Percentiles rank a stretch among this genome's conserved stretches.
Conservation (phyloP, 2,888 invertebrate genomes). For the Eupeodes latifasciatus region DNA sequence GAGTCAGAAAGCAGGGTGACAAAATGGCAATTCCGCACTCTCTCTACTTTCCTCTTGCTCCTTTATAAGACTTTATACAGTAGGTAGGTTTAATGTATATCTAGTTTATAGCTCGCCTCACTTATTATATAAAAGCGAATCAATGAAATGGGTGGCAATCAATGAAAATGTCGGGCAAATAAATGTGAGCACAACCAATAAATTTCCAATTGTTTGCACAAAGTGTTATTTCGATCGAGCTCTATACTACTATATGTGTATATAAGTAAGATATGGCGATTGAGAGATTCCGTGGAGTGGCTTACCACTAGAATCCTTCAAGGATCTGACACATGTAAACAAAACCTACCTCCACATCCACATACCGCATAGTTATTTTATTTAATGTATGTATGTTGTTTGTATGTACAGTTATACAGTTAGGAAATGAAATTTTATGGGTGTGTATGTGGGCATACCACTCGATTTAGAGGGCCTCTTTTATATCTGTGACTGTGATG, state of each 20-base stretch:
- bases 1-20: slow-evolving; percentile 29
- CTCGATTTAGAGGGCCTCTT: slow-evolving; percentile 17
- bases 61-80: too few species aligned
- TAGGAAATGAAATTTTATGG: slow-evolving; percentile 51
- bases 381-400: background rate
- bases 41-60: background rate
- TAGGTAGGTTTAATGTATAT: background rate
- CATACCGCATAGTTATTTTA: slow-evolving; percentile 28
- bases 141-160: slow-evolving; percentile 38
- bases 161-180: slow-evolving; percentile 70
- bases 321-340: slow-evolving; percentile 63
- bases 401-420: background rate
- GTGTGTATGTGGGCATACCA: background rate
- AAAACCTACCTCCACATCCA: slow-evolving; percentile 39
- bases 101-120: background rate
- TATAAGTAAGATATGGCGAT: slow-evolving; percentile 18
- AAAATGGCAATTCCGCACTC: slow-evolving; percentile 38
- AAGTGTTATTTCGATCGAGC: slow-evolving; percentile 61
- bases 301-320: slow-evolving; percentile 32
- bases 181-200: slow-evolving; percentile 70
- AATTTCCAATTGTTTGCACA: slow-evolving; percentile 75
- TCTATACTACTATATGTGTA: background rate
- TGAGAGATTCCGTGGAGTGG: slow-evolving; percentile 18
- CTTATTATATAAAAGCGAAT: slow-evolving; percentile 1
- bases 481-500: background rate